Conservation (phyloP, 2,888 invertebrate species). For the Microchrysa polita region DNA sequence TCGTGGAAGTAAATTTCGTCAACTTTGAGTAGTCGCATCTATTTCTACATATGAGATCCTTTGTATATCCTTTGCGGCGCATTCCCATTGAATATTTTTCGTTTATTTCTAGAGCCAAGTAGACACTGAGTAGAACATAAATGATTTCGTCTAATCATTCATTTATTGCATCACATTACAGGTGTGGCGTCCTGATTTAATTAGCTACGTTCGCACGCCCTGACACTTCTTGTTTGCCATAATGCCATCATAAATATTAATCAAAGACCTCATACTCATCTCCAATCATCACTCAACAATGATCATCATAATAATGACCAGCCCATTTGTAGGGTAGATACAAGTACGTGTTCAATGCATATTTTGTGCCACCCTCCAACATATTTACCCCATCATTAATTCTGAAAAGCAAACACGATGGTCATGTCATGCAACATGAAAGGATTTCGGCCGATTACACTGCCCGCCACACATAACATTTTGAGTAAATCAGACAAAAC, state of each 20-base stretch:
- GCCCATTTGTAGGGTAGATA: no score
- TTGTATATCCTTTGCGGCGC: no score
- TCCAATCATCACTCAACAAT: conserved; percentile 1
- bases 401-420: background rate
- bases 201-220: no score
- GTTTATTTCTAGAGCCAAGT: no score
- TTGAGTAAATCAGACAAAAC: conserved; percentile 9
- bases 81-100: no score
- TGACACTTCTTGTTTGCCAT: background rate
- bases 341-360: background rate
- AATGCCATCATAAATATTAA: background rate
- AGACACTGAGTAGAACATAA: no score
- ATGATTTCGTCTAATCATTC: no score
- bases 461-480: background rate
- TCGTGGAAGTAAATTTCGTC: no score
- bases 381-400: conserved; percentile 5
- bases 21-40: no score
- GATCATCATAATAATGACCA: background rate
- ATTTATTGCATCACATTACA: no score
- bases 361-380: background rate
- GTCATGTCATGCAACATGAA: conserved; percentile 20
- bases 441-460: conserved; percentile 17
- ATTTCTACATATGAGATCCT: no score
- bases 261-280: background rate
- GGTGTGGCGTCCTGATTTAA: no score